Evolutionary conservation across 1,140 invertebrate species (phyloP), one percentile per base, ranked within the genome.

Genomic region (Thereuonema tuberculata): DNA sequence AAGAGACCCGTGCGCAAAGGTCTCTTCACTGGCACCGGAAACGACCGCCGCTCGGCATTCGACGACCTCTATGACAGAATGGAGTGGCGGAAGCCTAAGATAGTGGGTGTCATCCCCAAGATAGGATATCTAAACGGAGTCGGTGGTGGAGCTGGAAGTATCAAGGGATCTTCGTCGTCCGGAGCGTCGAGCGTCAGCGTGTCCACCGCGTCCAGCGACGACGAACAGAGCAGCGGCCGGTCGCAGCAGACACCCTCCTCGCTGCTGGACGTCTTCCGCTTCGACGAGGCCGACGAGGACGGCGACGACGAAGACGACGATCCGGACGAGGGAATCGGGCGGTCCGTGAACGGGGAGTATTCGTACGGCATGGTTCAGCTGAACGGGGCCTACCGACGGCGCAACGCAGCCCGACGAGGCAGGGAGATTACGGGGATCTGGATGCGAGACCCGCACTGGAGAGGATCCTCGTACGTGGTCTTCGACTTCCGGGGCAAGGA

Each of bases 1-100:
- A 82, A 84, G 67, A n/a, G n/a, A n/a, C n/a, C n/a, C n/a, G n/a
- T n/a, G 83, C 90, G 14, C 77, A 90, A 2, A 59, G 68, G 1
- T 81, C 84, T 63, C 81, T 78, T 15, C 80, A 80, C 68, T 77
- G 77, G 56, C 80, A 81, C 1, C 80, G 81, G 23, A 43, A 43
- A 12, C 37, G 37, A n/a, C n/a, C 48, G 5, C n/a, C n/a, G n/a
- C n/a, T 14, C 48, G 21, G 9, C 9, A 12, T 5, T 5, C 48
- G 21, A 20, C 21, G 15, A 3, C 14, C 14, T n/a, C 3, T 5
- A 15, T 26, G 12, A 23, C 14, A 25, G 27, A 9, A 5, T 14
- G 12, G 53, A 55, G 3, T 55, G 53, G 53, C 12, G 9, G 9
- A 55, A 55, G 9, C 26, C 53, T 9, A 12, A 23, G 21, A 55